These are phyloP conservation scores for Protobothrops mucrosquamatus DNA, from an alignment of 2,113 vertebrate species.

Conservation along the genomic window DNA sequence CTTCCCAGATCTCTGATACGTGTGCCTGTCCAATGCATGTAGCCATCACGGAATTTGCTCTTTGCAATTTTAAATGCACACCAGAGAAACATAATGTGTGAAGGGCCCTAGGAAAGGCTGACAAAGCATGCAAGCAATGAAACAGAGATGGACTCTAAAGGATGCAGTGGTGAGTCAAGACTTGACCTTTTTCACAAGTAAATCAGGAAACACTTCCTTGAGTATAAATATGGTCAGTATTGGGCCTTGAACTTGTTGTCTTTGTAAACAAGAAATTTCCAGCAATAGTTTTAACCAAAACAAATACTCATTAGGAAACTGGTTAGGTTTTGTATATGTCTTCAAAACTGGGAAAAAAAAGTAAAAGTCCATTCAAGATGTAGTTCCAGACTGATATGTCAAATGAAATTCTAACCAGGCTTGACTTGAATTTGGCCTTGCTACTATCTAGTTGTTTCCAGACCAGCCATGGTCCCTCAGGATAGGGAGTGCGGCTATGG, in stretches of 20 bases:
- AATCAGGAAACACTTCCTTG: background rate
- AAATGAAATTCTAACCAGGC: background rate
- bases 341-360: no score
- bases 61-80: background rate
- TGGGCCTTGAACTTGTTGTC: background rate
- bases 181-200: background rate
- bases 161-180: background rate
- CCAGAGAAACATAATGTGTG: background rate
- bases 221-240: background rate
- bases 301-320: background rate
- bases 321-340: background rate
- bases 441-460: background rate
- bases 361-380: background rate
- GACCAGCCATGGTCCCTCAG: background rate
- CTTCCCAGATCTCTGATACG: background rate
- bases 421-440: background rate
- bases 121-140: background rate
- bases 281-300: background rate
- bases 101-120: background rate
- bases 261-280: background rate
- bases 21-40: background rate
- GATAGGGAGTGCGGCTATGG: no score
- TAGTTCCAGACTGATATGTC: background rate
- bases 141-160: no score
- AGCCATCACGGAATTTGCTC: background rate